A percentile compares a stretch with the other conserved stretches of the same genome.
Conservation (phyloP, 2,113 vertebrate species). For the Furnarius figulus region DNA sequence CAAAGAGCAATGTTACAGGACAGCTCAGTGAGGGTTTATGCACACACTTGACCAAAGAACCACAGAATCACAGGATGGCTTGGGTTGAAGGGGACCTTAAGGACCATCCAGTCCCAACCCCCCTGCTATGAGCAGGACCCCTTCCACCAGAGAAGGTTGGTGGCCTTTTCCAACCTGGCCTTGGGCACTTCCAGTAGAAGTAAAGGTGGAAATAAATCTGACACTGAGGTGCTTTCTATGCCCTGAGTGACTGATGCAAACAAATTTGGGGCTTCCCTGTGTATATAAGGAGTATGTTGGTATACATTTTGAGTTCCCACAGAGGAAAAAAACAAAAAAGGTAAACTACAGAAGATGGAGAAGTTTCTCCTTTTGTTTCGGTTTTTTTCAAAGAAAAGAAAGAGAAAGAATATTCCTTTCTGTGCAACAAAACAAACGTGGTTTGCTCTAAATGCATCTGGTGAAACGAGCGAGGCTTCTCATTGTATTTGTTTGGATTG, state of each 20-base stretch:
- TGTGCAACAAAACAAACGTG: background rate
- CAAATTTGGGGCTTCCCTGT: background rate
- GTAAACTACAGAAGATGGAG: background rate
- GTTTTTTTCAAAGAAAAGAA: constrained; percentile 1
- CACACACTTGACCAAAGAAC: background rate
- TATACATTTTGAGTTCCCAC: background rate
- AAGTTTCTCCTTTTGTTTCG: background rate
- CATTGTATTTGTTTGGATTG: background rate
- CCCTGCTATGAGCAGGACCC: background rate
- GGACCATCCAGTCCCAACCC: background rate
- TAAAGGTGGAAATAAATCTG: background rate
- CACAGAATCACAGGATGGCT: background rate
- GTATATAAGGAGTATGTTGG: background rate
- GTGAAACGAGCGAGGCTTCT: background rate
- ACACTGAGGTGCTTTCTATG: accelerated
- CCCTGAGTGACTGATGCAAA: background rate
- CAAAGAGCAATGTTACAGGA: background rate
- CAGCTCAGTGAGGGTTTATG: background rate
- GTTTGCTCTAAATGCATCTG: background rate
- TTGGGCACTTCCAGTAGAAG: background rate
- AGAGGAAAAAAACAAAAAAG: background rate
- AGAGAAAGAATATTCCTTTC: background rate
- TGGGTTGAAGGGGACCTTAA: background rate
- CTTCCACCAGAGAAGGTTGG: background rate
- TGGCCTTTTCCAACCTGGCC: background rate